Percentiles rank a stretch among this genome's conserved stretches.
Evolutionary conservation across 1,140 invertebrate species (phyloP).

Genomic region (Drosophila varians): DNA sequence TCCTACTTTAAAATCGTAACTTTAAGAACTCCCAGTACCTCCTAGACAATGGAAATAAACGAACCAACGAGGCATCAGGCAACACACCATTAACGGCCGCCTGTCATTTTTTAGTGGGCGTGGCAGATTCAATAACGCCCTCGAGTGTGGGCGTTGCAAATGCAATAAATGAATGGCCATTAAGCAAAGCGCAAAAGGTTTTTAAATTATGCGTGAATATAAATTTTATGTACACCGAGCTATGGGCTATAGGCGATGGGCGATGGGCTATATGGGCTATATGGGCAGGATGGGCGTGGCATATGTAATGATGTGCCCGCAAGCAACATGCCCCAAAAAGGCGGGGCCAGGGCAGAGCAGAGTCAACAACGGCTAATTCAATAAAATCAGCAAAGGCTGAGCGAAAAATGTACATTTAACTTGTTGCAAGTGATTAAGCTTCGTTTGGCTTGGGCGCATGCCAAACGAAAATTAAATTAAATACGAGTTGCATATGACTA

Average conservation of each 20-base stretch:
- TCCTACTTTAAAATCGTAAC: not conserved
- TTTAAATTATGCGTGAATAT: constrained; percentile 63
- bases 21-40: not conserved
- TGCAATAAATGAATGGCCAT: constrained; percentile 66
- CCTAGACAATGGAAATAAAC: not conserved
- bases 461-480: constrained; percentile 40
- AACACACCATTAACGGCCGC: constrained; percentile 24
- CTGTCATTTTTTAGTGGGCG: constrained; percentile 23
- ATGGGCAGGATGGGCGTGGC: too few species aligned
- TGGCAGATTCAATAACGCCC: constrained; percentile 17
- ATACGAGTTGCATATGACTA: constrained; percentile 19
- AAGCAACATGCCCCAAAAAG: not conserved
- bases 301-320: constrained; percentile 36
- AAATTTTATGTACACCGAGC: constrained; percentile 15
- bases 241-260: too few species aligned
- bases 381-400: constrained; percentile 39
- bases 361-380: constrained; percentile 47
- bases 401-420: constrained; percentile 37
- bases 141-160: constrained; percentile 40
- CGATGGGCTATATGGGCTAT: too few species aligned
- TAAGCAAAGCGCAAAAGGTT: constrained; percentile 59
- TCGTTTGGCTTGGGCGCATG: constrained; percentile 2
- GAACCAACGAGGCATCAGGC: constrained; percentile 2
- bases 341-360: not conserved
- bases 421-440: constrained; percentile 53